phyloP scores from a whole-genome alignment of 1,140 invertebrate genomes.

The Drosophila nasuta region DNA sequence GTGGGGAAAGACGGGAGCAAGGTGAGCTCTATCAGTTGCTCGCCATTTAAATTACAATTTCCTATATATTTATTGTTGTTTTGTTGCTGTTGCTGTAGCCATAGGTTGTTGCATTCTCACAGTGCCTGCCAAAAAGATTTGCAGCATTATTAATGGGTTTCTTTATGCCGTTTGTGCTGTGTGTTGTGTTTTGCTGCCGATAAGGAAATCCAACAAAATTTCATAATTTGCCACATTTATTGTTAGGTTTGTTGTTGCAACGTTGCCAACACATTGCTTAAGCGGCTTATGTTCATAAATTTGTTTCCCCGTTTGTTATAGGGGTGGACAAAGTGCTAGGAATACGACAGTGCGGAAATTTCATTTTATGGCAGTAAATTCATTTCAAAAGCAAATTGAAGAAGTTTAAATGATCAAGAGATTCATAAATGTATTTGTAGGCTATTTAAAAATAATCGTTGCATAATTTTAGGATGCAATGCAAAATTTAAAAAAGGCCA shows the following conservation, averaged over 20 bases:
- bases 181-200: constrained; percentile 65
- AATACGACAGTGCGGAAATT: background rate
- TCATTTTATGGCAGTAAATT: background rate
- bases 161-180: constrained; percentile 27
- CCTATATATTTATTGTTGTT: constrained; percentile 23
- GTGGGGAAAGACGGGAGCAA: constrained; percentile 3
- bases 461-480: too few relatives aligned
- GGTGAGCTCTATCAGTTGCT: constrained; percentile 46
- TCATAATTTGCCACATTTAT: constrained; percentile 73
- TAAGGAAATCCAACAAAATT: constrained; percentile 61
- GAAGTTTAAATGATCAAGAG: too few relatives aligned
- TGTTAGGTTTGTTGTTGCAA: constrained; percentile 29
- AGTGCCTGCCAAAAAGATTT: constrained; percentile 66
- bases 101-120: constrained; percentile 58
- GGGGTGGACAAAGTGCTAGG: background rate
- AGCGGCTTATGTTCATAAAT: constrained; percentile 79
- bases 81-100: constrained; percentile 20
- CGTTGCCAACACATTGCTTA: constrained; percentile 34
- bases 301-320: constrained; percentile 28
- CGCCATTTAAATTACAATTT: constrained; percentile 54
- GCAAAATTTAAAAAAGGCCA: too few relatives aligned
- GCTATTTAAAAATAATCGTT: too few relatives aligned
- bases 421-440: too few relatives aligned
- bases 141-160: constrained; percentile 59
- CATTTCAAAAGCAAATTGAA: too few relatives aligned